A percentile compares a stretch with the other conserved stretches of the same genome.
Evolutionary conservation across 2,797 vertebrate species (phyloP).

Genomic region (Hozukius guyotensis): DNA sequence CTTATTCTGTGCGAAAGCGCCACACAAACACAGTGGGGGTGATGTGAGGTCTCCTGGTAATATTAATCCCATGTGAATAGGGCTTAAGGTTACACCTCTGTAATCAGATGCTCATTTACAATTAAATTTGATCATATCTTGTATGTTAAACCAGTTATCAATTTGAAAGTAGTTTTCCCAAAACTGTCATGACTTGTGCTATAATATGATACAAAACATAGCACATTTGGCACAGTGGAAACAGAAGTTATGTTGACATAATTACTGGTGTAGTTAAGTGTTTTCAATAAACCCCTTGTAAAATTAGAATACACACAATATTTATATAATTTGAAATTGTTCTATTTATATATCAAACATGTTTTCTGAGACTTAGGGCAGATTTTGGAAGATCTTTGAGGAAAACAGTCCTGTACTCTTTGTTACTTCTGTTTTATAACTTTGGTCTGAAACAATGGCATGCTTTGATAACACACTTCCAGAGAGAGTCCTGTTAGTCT

Average conservation of each 20-base stretch:
- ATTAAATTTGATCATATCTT: background rate
- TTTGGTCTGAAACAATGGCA: constrained; percentile 26
- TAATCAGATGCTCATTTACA: too few relatives aligned
- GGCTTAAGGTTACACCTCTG: background rate
- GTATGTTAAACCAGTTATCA: background rate
- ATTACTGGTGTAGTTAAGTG: background rate
- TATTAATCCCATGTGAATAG: background rate
- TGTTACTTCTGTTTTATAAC: constrained; percentile 1
- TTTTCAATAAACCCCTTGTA: background rate
- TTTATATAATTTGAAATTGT: background rate
- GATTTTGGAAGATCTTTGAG: background rate
- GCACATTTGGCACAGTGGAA: background rate
- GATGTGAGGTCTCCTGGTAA: background rate
- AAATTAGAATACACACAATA: background rate
- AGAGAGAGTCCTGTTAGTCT: constrained; percentile 6
- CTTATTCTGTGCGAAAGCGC: too few relatives aligned
- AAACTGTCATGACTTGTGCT: background rate
- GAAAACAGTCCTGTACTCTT: background rate
- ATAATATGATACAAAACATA: too few relatives aligned
- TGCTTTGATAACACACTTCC: constrained; percentile 20
- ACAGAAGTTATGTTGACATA: background rate
- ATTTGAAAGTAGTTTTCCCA: background rate
- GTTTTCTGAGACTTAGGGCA: background rate
- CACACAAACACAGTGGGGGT: too few relatives aligned
- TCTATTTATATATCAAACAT: background rate